Evolutionary conservation across 2,888 invertebrate species (phyloP), one percentile per base, ranked within the genome.

Genomic region (Falcaria lacertinaria): DNA sequence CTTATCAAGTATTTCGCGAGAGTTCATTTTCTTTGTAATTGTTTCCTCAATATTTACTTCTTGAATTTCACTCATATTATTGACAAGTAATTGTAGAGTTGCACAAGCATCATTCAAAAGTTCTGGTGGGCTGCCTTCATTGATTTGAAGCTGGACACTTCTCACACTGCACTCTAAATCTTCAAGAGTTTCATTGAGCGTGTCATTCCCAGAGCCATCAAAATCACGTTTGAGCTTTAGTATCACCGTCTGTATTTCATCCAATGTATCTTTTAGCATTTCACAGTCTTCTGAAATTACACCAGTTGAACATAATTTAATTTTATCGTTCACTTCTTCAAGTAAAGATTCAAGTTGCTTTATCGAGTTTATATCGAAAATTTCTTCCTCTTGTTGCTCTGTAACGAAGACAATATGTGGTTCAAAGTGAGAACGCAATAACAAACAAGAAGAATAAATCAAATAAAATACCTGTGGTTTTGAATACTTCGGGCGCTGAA

Each of bases 121-220:
- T 16, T 80, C 77, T 7, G 78, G 71, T 37, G 85, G 80, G 54
- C 83, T 81, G 15, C 76, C 74, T 64, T 88, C 87, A 57, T 77
- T 80, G 38, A 87, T 79, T 54, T 85, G 86, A 54, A 88, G 77
- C 54, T 87, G 87, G 3, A 88, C 84, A 74, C 87, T 88, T 58
- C 88, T 84, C 64, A 88, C 85, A 64, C 81, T 85, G 73, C 88
- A 88, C 74, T 89, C 89, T 78, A 89, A 80, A 59, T 89, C 89
- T 57, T 87, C 82, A 56, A 90, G 80, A 68, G 84, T 82, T 61
- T 89, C 89, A 72, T 81, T 83, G 52, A 88, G 75, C 61, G 76
- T 67, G 47, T 87, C 85, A 64, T 76, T 80, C 13, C 58, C 57
- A 42, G 64, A 59, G 32, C 74, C 74, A 50, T 83, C 83, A 48